phyloP scores from a whole-genome alignment of 2,797 vertebrate genomes.

The Merluccius polli region DNA sequence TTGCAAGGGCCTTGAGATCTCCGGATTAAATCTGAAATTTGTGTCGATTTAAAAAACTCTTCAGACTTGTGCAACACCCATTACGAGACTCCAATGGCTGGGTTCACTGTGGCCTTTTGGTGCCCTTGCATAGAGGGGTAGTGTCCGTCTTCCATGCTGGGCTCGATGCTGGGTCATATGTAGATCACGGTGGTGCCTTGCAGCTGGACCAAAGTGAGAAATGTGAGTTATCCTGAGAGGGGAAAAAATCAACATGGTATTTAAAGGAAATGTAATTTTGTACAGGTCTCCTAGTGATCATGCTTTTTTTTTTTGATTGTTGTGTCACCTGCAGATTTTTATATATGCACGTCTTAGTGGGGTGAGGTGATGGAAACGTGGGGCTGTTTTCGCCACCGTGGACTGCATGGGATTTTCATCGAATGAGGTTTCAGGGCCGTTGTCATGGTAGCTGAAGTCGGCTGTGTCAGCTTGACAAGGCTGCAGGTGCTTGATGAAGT shows the following conservation, averaged over 20 bases:
- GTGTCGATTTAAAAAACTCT: slow-evolving; percentile 39
- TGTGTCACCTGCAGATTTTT: slow-evolving; percentile 43
- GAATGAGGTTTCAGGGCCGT: neutral
- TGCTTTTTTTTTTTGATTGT: slow-evolving; percentile 30
- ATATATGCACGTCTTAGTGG: slow-evolving; percentile 24
- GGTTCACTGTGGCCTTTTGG: slow-evolving; percentile 8
- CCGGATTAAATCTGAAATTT: slow-evolving; percentile 55
- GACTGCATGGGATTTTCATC: neutral
- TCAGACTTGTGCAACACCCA: slow-evolving; percentile 13
- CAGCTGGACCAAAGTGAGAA: slow-evolving; percentile 32
- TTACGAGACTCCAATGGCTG: neutral
- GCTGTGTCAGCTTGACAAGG: neutral
- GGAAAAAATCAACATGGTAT: slow-evolving; percentile 45
- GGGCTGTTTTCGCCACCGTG: neutral
- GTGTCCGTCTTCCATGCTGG: slow-evolving; percentile 19
- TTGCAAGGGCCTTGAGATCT: slow-evolving; percentile 44
- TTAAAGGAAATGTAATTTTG: slow-evolving; percentile 29
- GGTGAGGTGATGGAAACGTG: neutral
- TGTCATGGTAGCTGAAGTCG: neutral
- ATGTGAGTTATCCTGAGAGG: slow-evolving; percentile 38
- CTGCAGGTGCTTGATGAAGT: neutral
- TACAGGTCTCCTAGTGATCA: slow-evolving; percentile 23
- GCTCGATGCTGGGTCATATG: slow-evolving; percentile 4
- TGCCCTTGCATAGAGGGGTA: slow-evolving; percentile 15
- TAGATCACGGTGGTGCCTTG: slow-evolving; percentile 19